Evolutionary conservation across 2,113 vertebrate species (phyloP).

Genomic region (Tamias sibiricus): DNA sequence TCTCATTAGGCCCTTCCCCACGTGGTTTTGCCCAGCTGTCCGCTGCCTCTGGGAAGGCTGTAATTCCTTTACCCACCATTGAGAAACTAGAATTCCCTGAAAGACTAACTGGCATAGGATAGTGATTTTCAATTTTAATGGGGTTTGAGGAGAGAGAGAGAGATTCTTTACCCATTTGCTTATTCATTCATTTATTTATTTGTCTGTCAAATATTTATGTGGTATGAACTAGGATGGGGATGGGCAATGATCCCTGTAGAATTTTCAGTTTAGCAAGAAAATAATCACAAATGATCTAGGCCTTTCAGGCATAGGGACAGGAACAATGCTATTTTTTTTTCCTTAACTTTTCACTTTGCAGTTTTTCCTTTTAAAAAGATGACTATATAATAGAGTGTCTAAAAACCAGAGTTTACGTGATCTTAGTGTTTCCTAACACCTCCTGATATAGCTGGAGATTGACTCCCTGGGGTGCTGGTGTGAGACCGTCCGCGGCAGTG

Average conservation of each 20-base stretch:
- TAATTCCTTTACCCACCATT: not conserved
- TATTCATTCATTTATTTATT: not conserved
- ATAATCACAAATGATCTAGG: not conserved
- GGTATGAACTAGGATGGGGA: not conserved
- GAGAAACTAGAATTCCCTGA: not conserved
- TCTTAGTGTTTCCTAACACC: too few relatives aligned
- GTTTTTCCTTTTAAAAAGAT: not conserved
- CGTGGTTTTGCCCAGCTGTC: not conserved
- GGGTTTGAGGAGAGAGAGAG: not conserved
- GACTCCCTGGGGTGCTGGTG: not conserved
- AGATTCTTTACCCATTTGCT: not conserved
- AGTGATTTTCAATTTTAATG: not conserved
- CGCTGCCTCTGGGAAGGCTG: not conserved
- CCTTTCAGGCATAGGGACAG: not conserved
- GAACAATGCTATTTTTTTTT: not conserved
- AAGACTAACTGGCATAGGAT: not conserved
- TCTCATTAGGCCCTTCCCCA: not conserved
- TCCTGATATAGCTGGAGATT: not conserved
- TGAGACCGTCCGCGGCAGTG: too few relatives aligned
- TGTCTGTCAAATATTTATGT: not conserved
- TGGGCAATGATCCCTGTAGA: not conserved
- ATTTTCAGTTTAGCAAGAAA: conserved; percentile 27
- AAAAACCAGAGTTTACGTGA: not conserved
- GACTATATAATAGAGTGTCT: not conserved
- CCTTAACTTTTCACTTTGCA: not conserved